A percentile compares a stretch with the other conserved stretches of the same genome.
phyloP scores from a whole-genome alignment of 2,113 vertebrate species.

The Diglossa brunneiventris region DNA sequence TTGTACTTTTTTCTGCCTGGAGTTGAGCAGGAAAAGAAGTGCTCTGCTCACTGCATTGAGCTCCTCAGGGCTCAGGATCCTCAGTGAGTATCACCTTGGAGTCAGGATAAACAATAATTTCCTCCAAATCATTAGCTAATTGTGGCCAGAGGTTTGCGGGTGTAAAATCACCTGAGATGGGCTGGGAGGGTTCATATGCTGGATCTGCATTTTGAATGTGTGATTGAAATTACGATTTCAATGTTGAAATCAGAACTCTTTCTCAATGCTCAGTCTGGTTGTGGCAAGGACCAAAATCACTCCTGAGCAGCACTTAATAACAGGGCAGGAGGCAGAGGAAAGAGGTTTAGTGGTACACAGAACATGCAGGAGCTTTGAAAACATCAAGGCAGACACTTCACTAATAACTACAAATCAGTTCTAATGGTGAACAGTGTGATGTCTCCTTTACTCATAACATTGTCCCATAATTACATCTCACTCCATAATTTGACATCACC shows the following conservation, averaged over 20 bases:
- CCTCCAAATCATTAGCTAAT: background rate
- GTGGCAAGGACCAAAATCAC: background rate
- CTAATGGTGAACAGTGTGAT: background rate
- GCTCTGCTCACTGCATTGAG: rapidly evolving
- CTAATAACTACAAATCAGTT: background rate
- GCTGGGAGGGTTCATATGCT: no score
- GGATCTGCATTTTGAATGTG: background rate
- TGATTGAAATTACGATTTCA: background rate
- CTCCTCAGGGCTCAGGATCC: background rate
- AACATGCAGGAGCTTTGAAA: rapidly evolving
- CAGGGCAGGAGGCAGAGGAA: background rate
- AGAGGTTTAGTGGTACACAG: background rate
- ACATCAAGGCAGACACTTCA: background rate
- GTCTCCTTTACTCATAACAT: background rate
- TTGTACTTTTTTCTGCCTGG: background rate
- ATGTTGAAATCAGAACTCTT: background rate
- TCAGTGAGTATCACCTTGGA: background rate
- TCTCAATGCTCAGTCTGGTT: background rate
- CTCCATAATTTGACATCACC: background rate
- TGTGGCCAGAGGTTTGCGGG: background rate
- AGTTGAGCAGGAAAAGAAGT: background rate
- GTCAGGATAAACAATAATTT: background rate
- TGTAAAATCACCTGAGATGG: background rate
- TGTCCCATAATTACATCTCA: background rate
- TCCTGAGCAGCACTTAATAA: background rate